Percentiles rank a stretch among this genome's conserved stretches.
Evolutionary conservation across 2,113 vertebrate species (phyloP).

Genomic region (Laticauda laticaudata): DNA sequence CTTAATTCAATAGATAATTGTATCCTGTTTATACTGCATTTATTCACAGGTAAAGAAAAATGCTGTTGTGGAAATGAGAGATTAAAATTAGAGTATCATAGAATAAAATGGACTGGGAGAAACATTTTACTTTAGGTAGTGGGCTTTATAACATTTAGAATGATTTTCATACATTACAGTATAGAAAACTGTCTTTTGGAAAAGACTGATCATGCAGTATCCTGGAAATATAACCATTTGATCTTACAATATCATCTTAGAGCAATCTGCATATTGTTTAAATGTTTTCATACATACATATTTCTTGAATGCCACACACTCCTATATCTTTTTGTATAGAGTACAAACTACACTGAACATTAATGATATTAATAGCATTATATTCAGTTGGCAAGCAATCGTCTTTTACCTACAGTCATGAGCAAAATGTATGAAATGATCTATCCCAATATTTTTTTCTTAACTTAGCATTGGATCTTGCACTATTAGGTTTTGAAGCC

Average conservation of each 20-base stretch:
- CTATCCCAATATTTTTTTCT: no score
- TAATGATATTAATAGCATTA: constrained; percentile 7
- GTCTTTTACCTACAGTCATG: background rate
- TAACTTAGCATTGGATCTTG: background rate
- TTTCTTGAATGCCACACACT: constrained; percentile 15
- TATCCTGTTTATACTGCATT: background rate
- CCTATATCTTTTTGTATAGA: constrained; percentile 3
- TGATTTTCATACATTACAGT: background rate
- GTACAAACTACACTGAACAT: constrained; percentile 14
- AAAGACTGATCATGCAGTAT: background rate
- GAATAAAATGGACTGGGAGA: background rate
- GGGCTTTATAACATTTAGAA: background rate
- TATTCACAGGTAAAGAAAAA: background rate
- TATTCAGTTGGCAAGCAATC: background rate
- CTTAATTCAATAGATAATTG: background rate
- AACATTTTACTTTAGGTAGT: background rate
- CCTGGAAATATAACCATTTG: constrained; percentile 1
- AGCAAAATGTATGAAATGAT: background rate
- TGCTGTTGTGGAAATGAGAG: no score
- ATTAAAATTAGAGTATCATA: background rate
- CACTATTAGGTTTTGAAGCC: background rate
- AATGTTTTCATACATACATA: constrained; percentile 12
- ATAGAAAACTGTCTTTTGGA: background rate
- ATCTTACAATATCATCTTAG: constrained; percentile 19
- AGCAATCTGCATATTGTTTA: background rate